phyloP scores from a whole-genome alignment of 2,113 vertebrate species.

The Salminus brasiliensis region DNA sequence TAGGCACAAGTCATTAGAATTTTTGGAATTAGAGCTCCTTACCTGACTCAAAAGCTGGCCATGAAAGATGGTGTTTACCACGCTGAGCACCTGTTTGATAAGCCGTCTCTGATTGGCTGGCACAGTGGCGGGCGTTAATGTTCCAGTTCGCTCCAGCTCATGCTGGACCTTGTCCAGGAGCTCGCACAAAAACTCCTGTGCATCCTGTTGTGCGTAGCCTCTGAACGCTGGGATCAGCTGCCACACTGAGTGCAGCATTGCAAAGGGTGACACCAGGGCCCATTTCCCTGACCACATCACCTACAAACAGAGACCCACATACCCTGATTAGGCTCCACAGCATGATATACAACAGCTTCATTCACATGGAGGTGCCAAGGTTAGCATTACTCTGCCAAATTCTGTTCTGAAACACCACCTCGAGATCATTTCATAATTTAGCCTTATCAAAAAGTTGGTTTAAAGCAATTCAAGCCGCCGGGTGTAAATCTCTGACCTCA shows the following conservation, averaged over 20 bases:
- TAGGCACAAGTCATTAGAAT: neutral
- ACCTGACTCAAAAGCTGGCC: constrained; percentile 99
- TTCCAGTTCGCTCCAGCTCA: constrained; percentile 83
- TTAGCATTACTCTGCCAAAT: neutral
- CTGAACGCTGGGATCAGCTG: constrained; percentile 96
- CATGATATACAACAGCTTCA: neutral
- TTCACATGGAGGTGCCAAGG: neutral
- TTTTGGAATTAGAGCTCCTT: constrained; percentile 41
- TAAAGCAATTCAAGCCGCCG: no score
- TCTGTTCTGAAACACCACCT: neutral
- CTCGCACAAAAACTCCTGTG: constrained; percentile 98
- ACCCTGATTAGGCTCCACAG: neutral
- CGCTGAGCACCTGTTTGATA: constrained; percentile 97
- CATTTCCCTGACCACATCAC: constrained; percentile 99
- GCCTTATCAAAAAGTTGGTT: no score
- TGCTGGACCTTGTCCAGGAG: constrained; percentile 97
- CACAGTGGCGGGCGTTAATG: constrained; percentile 75
- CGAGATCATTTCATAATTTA: no score
- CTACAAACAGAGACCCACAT: constrained; percentile 2
- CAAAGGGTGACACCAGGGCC: constrained; percentile 96
- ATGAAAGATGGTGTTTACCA: constrained; percentile 98
- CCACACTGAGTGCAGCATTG: constrained; percentile 99
- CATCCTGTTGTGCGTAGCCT: constrained; percentile 97
- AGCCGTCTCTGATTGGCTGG: constrained; percentile 96
- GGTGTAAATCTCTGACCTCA: no score